phyloP scores from a whole-genome alignment of 2,113 vertebrate species.

The Oceanodroma tethys region DNA sequence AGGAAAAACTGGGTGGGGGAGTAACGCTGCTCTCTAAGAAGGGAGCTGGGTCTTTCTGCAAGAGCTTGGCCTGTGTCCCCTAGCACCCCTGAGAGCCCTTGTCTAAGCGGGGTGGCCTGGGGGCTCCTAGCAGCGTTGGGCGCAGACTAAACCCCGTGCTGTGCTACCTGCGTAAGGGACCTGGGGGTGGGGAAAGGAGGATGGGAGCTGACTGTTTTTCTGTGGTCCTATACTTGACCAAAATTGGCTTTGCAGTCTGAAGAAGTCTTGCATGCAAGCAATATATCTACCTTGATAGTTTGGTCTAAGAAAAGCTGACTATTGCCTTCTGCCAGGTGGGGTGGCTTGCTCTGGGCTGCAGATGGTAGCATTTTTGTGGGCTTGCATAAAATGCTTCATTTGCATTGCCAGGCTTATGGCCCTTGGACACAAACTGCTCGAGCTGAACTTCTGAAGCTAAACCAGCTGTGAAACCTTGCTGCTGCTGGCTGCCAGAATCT shows the following conservation, averaged over 20 bases:
- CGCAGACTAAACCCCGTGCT: neutral
- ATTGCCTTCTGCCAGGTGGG: neutral
- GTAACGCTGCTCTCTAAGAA: neutral
- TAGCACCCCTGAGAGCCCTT: neutral
- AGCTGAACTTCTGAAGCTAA: neutral
- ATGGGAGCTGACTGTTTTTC: neutral
- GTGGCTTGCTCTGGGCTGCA: accelerated
- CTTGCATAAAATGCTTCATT: neutral
- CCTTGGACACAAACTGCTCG: neutral
- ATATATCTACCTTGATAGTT: accelerated
- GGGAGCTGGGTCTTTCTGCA: neutral
- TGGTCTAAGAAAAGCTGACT: neutral
- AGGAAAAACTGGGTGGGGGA: neutral
- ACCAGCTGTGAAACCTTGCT: neutral
- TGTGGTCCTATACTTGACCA: accelerated
- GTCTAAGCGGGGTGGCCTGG: too few relatives aligned
- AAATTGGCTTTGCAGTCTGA: neutral
- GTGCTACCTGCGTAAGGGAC: neutral
- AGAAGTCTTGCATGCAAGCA: neutral
- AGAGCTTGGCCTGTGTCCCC: neutral
- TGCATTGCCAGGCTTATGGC: neutral
- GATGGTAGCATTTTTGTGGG: neutral
- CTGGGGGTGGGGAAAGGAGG: neutral
- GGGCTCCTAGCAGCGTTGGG: neutral
- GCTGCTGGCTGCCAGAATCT: neutral